A percentile compares a stretch with the other conserved stretches of the same genome.
Conservation (phyloP, 2,113 vertebrate species). For the Nesospiza acunhae region DNA sequence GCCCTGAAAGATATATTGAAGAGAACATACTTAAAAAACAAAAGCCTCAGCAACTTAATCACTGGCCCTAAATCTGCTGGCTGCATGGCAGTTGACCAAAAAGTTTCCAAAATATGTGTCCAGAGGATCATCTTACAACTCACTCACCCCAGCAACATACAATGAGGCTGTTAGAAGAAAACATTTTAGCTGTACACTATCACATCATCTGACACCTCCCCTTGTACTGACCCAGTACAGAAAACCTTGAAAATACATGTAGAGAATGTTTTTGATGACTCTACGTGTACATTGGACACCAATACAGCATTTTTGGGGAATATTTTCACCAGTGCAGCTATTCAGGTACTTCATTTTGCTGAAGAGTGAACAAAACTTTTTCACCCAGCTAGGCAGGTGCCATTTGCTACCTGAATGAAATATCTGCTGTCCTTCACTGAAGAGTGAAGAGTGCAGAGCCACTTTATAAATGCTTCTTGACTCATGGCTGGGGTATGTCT, state of each 20-base stretch:
- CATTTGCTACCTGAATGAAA: not conserved
- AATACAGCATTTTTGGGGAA: not conserved
- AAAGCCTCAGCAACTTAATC: slow-evolving; percentile 49
- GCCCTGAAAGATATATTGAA: slow-evolving; percentile 42
- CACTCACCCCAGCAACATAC: not conserved
- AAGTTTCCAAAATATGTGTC: slow-evolving; percentile 9
- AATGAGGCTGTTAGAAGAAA: not conserved
- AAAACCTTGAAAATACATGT: not conserved
- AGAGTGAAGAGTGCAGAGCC: not conserved
- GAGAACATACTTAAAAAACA: slow-evolving; percentile 7
- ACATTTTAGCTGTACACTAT: not conserved
- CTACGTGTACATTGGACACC: not conserved
- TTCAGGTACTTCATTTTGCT: not conserved
- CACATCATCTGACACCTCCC: not conserved
- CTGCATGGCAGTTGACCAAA: not conserved
- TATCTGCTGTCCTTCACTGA: not conserved
- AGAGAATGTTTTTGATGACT: not conserved
- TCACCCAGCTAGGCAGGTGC: not conserved
- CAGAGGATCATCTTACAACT: slow-evolving; percentile 6
- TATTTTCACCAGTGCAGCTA: not conserved
- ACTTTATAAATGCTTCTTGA: slow-evolving; percentile 49
- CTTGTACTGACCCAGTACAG: not conserved
- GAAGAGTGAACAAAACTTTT: not conserved
- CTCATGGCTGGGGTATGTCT: slow-evolving; percentile 35
- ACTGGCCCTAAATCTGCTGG: slow-evolving; percentile 9